These are phyloP conservation scores for Stylophora pistillata DNA, from an alignment of 64 coral and sea anemone species.

Conservation along the genomic window DNA sequence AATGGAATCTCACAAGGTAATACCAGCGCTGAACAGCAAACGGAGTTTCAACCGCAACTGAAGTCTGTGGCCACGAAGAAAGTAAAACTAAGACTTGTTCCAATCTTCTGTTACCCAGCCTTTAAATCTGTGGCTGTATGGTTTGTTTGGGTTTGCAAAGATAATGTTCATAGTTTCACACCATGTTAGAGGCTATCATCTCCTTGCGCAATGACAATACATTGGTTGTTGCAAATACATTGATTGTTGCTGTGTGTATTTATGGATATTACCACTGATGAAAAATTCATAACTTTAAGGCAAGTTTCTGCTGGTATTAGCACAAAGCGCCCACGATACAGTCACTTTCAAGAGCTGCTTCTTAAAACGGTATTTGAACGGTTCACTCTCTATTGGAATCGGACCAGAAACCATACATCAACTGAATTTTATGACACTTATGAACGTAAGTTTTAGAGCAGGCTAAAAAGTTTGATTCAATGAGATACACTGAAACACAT, in stretches of 20 bases:
- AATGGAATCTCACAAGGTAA: no score
- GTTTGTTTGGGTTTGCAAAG: not conserved
- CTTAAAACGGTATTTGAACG: not conserved
- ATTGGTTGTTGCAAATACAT: not conserved
- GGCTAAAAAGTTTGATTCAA: no score
- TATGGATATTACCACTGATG: constrained; percentile 20
- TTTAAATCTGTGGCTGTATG: not conserved
- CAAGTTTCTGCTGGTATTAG: not conserved
- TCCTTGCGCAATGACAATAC: not conserved
- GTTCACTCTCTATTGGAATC: not conserved
- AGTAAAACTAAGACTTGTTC: not conserved
- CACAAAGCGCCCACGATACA: not conserved
- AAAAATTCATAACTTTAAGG: constrained; percentile 26
- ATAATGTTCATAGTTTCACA: not conserved
- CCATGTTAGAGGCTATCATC: not conserved
- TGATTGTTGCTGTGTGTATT: not conserved
- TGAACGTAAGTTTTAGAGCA: not conserved
- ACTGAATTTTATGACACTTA: no score
- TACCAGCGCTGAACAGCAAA: no score
- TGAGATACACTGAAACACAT: not conserved
- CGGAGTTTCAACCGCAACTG: no score
- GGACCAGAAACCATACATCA: not conserved
- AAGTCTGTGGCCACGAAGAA: not conserved
- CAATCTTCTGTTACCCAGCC: not conserved
- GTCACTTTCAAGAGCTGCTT: not conserved